These are phyloP conservation scores for Talpa occidentalis DNA, from an alignment of 2,113 vertebrate species.

Conservation along the genomic window DNA sequence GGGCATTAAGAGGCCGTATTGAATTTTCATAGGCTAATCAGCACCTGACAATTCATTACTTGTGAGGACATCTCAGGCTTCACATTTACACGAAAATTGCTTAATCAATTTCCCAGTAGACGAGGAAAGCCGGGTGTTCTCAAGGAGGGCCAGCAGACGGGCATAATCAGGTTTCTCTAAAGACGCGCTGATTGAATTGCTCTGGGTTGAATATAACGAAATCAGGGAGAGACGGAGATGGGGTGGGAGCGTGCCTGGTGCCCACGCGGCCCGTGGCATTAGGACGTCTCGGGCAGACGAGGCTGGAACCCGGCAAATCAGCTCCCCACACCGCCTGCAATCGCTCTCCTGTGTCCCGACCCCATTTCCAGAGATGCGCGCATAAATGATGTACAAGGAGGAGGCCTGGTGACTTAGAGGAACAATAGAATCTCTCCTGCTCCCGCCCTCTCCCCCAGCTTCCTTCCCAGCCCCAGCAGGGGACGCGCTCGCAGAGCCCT, in stretches of 20 bases:
- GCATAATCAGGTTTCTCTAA: conserved; percentile 15
- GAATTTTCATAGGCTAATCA: conserved; percentile 52
- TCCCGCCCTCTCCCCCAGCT: neutral
- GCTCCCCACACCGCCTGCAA: neutral
- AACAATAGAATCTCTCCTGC: neutral
- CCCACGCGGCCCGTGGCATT: neutral
- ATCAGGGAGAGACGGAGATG: neutral
- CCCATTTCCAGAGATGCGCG: neutral
- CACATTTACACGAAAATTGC: conserved; percentile 71
- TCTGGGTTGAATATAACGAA: neutral
- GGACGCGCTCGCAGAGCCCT: neutral
- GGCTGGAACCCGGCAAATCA: no score
- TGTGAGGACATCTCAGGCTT: conserved; percentile 53
- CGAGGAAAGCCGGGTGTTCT: conserved; percentile 5
- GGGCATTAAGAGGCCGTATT: neutral
- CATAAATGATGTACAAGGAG: conserved; percentile 5
- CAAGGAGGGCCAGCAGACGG: conserved; percentile 14
- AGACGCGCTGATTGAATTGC: conserved; percentile 42
- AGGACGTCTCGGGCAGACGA: no score
- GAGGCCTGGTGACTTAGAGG: neutral
- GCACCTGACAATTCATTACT: conserved; percentile 12
- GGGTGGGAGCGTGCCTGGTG: neutral
- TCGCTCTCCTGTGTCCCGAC: neutral
- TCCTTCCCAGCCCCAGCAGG: neutral
- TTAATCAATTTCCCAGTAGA: conserved; percentile 66